Evolutionary conservation across 2,113 vertebrate genomes (phyloP), one percentile per base, ranked within the genome.

Genomic region (Ceyx margarethae): DNA sequence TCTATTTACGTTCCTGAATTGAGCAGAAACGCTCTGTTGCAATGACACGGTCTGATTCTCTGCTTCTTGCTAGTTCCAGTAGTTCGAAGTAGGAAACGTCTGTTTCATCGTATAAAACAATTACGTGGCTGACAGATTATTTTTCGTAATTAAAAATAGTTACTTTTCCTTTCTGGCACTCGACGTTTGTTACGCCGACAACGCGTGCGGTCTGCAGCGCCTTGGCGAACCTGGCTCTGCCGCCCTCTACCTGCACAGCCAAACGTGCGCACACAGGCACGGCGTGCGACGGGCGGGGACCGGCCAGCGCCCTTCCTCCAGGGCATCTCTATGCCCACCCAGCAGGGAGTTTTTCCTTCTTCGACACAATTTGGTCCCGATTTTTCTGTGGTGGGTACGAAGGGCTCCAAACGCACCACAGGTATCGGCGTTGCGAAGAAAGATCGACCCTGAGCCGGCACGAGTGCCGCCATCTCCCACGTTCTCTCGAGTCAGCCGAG

Each of bases 161-260:
- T 37, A 37, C 37, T 37, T 37, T 37, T 37, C 37, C 37, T 17
- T 68, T 46, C 2, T 23, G 13, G 16, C 37, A 14, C 42, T 5
- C 3, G 2, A 8, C 2, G 0, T 28, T 17, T 5, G 13, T 22
- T 29, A 14, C 0, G 11, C 6, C 56, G 40, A 13, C 3, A 35
- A 4, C 11, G 2, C 72, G 13, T 7, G 1, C 80, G 4, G 1
- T 0, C 6, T 0, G n/a, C 23, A 16, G 33, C 56, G 71, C 35
- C 71, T 2, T 0, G 23, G 64, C 3, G 6, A 9, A 8, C 28
- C 61, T 0, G 33, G 23, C 62, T 25, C 54, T 35, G 65, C 64
- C 2, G 5, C 33, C 83, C 4, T 73, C 31, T 4, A 0, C 2
- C 62, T 6, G 33, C 76, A 6, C 42, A 13, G 28, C 1, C 43